Evolutionary conservation across 2,113 vertebrate species (phyloP).

Genomic region (Egretta garzetta): DNA sequence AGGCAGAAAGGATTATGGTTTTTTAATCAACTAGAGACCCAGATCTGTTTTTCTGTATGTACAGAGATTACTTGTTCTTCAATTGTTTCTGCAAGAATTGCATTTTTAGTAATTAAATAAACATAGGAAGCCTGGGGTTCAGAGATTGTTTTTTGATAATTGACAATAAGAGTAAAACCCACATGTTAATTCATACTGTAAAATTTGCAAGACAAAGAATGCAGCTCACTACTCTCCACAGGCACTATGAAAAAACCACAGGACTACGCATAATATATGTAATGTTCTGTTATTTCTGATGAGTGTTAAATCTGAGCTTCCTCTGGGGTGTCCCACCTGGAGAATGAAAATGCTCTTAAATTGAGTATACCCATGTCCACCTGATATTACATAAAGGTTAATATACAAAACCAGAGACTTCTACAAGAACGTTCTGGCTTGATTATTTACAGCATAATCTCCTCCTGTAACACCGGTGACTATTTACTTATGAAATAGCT

Average conservation of each 20-base stretch:
- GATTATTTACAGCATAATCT: not conserved
- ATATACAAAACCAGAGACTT: not conserved
- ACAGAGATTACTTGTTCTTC: not conserved
- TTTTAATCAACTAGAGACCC: not conserved
- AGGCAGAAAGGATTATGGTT: not conserved
- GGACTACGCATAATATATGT: not conserved
- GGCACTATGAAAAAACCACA: not conserved
- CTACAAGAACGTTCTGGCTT: not conserved
- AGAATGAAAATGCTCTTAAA: not conserved
- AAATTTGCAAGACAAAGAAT: not conserved
- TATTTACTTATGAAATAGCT: not conserved
- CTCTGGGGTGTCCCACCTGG: not conserved
- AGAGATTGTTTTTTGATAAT: not conserved
- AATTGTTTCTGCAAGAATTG: not conserved
- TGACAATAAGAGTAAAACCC: not conserved
- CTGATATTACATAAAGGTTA: not conserved
- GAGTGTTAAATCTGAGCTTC: not conserved
- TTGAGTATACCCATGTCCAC: not conserved
- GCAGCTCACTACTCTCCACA: not conserved
- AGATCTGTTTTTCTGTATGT: not conserved
- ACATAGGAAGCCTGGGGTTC: not conserved
- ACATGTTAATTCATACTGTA: not conserved
- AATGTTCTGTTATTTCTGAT: not conserved
- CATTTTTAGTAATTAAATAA: not conserved
- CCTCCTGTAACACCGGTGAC: not conserved